Evolutionary conservation across 2,888 invertebrate genomes (phyloP), one percentile per base, ranked within the genome.

Genomic region (Leptarthrus brevirostris): DNA sequence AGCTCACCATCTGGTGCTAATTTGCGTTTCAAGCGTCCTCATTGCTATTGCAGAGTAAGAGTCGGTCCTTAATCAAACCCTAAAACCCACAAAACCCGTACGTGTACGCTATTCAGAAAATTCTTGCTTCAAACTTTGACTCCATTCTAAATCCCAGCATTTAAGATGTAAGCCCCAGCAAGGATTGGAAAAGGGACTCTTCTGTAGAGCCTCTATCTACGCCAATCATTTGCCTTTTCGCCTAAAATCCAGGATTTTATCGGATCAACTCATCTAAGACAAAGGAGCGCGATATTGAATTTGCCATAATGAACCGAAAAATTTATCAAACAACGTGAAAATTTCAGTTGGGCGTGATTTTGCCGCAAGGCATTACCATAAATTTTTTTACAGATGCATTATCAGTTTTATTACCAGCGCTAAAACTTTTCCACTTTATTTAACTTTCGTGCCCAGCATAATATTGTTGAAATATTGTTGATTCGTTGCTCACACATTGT

Each of bases 1-100:
- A 34, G 56, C 40, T 16, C 54, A 69, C 26, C 74, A 74, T 74
- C 74, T 74, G 74, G 56, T 56, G 26, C 69, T 66, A 74, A 66
- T 74, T 74, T 74, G 44, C 56, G 69, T 66, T 69, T 30, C 53
- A 73, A 73, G 58, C 53, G 49, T 40, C 61, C 64, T 14, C 44
- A 44, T 4, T 44, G 44, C 44, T 44, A 12, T 14, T 14, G 8
- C n/a, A 8, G n/a, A 44, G n/a, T n/a, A 44, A 12, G n/a, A 44
- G 12, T 44, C 44, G 44, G 16, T 12, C 44, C 44, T 12, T 44
- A 44, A 44, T 44, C 44, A 44, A 44, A 44, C 53, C 53, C 18
- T 12, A 8, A 53, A 18, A 22, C 53, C 53, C 18, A 20, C 53
- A 53, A 6, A 22, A 18, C 8, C n/a, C 18, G 53, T 53, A 53